Conservation (phyloP, 2,888 invertebrate species). For the Trisateles emortualis region DNA sequence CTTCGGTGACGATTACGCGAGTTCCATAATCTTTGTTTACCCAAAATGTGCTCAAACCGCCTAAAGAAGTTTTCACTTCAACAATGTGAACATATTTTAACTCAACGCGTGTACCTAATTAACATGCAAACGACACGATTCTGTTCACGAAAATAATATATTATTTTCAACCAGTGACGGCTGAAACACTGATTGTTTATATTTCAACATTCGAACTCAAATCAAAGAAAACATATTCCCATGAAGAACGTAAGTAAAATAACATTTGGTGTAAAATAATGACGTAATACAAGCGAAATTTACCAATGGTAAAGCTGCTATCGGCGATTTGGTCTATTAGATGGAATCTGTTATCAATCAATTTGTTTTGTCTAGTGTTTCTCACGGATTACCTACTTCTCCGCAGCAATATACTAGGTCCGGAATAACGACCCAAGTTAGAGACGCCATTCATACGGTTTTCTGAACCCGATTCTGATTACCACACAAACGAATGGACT, state of each 20-base stretch:
- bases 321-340: neutral
- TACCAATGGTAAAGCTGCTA: neutral
- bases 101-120: conserved; percentile 6
- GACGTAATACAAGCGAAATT: neutral
- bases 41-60: too few species aligned
- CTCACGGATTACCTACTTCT: too few species aligned
- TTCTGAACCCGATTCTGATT: too few species aligned
- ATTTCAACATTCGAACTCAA: neutral
- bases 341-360: neutral
- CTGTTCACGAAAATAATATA: conserved; percentile 6
- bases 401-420: too few species aligned
- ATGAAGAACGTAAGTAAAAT: neutral
- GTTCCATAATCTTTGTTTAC: too few species aligned
- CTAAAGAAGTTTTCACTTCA: too few species aligned
- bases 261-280: neutral
- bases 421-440: too few species aligned
- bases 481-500: too few species aligned
- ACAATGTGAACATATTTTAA: neutral
- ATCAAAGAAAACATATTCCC: conserved; percentile 1
- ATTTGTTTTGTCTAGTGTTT: too few species aligned
- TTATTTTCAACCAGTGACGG: conserved; percentile 2
- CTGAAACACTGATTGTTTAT: conserved; percentile 3
- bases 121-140: conserved; percentile 4
- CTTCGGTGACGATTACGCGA: too few species aligned
- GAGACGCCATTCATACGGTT: too few species aligned